Base-by-base conservation (phyloP, 1,140 invertebrate species). In the Sesamia nonagrioides region DNA sequence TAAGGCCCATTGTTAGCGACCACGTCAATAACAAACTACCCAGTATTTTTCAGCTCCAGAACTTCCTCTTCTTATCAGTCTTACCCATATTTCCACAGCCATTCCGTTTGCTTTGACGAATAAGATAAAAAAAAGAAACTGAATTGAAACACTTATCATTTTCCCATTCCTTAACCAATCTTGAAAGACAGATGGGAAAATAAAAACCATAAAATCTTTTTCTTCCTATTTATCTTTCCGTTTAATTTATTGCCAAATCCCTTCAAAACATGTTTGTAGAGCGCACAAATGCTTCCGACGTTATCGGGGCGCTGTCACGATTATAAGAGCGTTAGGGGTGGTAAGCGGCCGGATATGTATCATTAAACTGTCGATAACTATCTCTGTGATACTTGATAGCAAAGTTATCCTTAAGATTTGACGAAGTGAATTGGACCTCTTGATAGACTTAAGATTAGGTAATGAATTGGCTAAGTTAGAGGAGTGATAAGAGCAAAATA, bases 81-180 rank as follows among this genome's bases (percentile, higher is more conserved):
- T 27, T 27, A 27, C 27, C 27, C 27, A 27, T 27, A 27, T 27
- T 40, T 40, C 9, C 6, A 0, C 40, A 9, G 6, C 40, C 6
- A 8, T 40, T 40, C 6, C 40, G 40, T 40, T 9, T 9, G 6
- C 9, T 6, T 40, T 40, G 6, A 40, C 40, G 40, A n/a, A 37
- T n/a, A 61, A 61, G 35, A 33, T 61, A 27, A 27, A 27, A 27
- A 27, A 27, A 27, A 27, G 27, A 27, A 27, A 27, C 27, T 27
- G 27, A 61, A 37, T 33, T 37, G 35, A 15, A 37, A 61, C 58
- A 37, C 13, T 61, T 61, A n/a, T 61, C 35, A 37, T 61, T 61
- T 37, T n/a, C 9, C 58, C 58, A 17, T 61, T 61, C 27, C 27
- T 27, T 27, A 27, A 27, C 27, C 27, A 27, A 27, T n/a, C 52